phyloP scores from a whole-genome alignment of 2,888 invertebrate species.

The Venusia cambrica region DNA sequence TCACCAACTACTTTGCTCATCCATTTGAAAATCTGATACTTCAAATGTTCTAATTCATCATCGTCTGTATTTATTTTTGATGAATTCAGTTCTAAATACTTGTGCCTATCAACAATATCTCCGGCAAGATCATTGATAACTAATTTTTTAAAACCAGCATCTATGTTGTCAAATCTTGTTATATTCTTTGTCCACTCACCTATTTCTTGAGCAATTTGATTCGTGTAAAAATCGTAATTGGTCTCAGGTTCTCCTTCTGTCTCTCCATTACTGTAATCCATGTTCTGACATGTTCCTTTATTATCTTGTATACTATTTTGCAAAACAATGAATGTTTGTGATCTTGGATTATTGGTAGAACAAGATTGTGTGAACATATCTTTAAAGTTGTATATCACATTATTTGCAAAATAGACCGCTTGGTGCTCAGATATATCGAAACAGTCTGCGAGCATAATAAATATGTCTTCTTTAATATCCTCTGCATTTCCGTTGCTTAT shows the following conservation, averaged over 20 bases:
- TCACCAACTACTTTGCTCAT: slow-evolving; percentile 51
- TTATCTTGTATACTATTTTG: slow-evolving; percentile 29
- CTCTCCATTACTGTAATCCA: slow-evolving; percentile 22
- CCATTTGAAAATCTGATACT: slow-evolving; percentile 66
- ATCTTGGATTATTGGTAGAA: slow-evolving; percentile 8
- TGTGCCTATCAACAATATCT: slow-evolving; percentile 58
- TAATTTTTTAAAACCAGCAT: slow-evolving; percentile 38
- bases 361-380: slow-evolving; percentile 12
- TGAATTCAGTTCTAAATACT: slow-evolving; percentile 51
- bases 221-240: slow-evolving; percentile 36
- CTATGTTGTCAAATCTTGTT: slow-evolving; percentile 29
- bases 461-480: slow-evolving; percentile 38
- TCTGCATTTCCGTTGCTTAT: slow-evolving; percentile 31
- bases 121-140: slow-evolving; percentile 50
- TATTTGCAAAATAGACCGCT: slow-evolving; percentile 38
- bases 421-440: slow-evolving; percentile 37
- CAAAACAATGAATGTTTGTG: slow-evolving; percentile 40
- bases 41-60: slow-evolving; percentile 56
- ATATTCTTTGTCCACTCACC: slow-evolving; percentile 51
- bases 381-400: slow-evolving; percentile 20
- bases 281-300: slow-evolving; percentile 15
- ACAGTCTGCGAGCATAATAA: slow-evolving; percentile 34
- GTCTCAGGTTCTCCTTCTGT: slow-evolving; percentile 32
- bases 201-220: slow-evolving; percentile 44
- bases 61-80: slow-evolving; percentile 29